These are phyloP conservation scores for Tenthredo notha DNA, from an alignment of 2,888 invertebrate species.

Conservation along the genomic window DNA sequence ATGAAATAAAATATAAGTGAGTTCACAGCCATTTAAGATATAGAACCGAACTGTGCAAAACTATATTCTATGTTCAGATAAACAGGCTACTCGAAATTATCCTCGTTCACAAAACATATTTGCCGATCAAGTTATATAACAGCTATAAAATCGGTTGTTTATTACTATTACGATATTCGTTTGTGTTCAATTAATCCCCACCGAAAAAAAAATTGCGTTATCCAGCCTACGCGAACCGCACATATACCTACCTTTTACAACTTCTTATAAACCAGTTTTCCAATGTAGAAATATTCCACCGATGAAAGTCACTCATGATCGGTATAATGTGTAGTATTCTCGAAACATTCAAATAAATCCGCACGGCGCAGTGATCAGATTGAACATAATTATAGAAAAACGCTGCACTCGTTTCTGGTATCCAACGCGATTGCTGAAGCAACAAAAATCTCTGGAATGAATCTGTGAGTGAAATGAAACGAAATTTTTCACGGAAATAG, in stretches of 20 bases:
- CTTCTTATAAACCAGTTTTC: conserved; percentile 38
- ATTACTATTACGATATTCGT: background rate
- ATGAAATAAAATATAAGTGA: no score
- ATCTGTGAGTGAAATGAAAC: background rate
- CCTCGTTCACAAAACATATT: background rate
- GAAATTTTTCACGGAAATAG: background rate
- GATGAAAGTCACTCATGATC: conserved; percentile 18
- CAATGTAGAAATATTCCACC: background rate
- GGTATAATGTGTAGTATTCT: background rate
- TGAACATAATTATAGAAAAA: background rate
- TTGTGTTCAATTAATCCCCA: background rate
- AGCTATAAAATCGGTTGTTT: background rate
- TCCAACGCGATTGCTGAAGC: background rate
- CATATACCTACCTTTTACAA: background rate
- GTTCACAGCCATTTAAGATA: no score
- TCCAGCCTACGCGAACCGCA: background rate
- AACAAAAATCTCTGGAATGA: background rate
- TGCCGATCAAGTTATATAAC: background rate
- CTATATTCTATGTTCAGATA: no score
- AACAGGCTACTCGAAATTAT: no score
- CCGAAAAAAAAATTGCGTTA: background rate
- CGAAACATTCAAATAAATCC: background rate
- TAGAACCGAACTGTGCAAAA: no score
- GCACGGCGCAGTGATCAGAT: background rate
- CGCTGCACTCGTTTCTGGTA: background rate